Percentiles rank a stretch among this genome's conserved stretches.
Evolutionary conservation across 2,888 invertebrate species (phyloP).

Genomic region (Netelia inedita): DNA sequence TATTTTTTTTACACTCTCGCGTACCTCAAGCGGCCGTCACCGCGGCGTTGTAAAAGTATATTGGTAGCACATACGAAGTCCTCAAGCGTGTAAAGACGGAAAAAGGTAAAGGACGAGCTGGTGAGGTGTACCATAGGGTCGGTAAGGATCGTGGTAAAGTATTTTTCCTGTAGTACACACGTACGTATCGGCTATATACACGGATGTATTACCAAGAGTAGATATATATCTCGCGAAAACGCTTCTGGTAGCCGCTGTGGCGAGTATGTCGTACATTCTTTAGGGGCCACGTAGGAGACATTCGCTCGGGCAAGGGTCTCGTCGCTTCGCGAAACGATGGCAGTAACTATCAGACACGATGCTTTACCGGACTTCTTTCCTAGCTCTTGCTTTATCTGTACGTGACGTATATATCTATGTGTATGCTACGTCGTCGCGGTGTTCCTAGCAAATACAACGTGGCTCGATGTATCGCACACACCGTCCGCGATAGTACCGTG

Average conservation of each 20-base stretch:
- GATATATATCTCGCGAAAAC: constrained; percentile 40
- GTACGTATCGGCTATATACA: background rate
- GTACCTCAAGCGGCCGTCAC: constrained; percentile 72
- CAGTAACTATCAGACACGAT: constrained; percentile 66
- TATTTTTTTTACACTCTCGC: constrained; percentile 60
- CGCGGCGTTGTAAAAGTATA: constrained; percentile 73
- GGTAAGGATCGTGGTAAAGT: constrained; percentile 57
- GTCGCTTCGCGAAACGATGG: constrained; percentile 65
- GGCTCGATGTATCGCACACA: constrained; percentile 1
- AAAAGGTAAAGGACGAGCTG: constrained; percentile 39
- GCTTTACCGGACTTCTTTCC: constrained; percentile 57
- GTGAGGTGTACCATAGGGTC: constrained; percentile 48
- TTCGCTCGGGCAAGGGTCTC: constrained; percentile 63
- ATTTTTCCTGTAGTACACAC: constrained; percentile 56
- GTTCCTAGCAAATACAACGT: background rate
- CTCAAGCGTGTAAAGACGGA: constrained; percentile 22
- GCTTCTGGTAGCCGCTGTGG: constrained; percentile 54
- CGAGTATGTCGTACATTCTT: constrained; percentile 67
- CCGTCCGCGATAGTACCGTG: background rate
- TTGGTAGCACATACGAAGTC: constrained; percentile 67
- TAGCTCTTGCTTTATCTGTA: background rate
- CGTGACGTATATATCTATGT: background rate
- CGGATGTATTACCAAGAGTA: constrained; percentile 16
- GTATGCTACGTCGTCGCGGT: background rate
- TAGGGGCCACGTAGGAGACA: constrained; percentile 67